Evolutionary conservation across 2,113 vertebrate species (phyloP), one percentile per base, ranked within the genome.

Genomic region (Arothron firmamentum): DNA sequence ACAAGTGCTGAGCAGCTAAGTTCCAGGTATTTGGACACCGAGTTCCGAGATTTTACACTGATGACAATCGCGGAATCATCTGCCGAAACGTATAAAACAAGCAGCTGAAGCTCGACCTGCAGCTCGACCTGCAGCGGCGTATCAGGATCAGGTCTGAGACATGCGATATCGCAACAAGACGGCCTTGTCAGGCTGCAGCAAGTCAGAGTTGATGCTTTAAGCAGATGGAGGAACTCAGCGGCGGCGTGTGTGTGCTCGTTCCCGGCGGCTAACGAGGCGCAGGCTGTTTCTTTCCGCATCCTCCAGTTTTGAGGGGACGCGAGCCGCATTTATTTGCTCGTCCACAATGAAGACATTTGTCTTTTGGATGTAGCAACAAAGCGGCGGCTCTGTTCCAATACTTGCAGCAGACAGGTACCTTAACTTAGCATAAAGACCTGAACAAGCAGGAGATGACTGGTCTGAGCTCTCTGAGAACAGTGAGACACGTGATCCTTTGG

Each of bases 141-240:
- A 81, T 72, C 65, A 20, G 16, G 74, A 57, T 77, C 52, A 34
- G 41, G 46, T 34, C 67, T 67, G 25, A 54, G 77, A 74, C 72
- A 86, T 47, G 59, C 20, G 56, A 85, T 78, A 70, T 59, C 0
- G 11, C 17, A 67, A 84, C 79, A 81, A 65, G 67, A 68, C 67
- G 66, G 55, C 62, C 59, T 81, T 85, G 72, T 78, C 67, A 62
- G 74, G 47, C 52, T 20, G 63, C 42, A 62, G 59, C 71, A 72
- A 81, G 52, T 74, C 61, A 60, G 73, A 66, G 70, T 52, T 67
- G 74, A 67, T 79, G 52, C 63, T 55, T 73, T 76, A 50, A 66
- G 65, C 19, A 43, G 65, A 65, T 55, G 73, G 65, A 76, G 57
- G 66, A 58, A 65, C 41, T 51, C 52, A 34, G 14, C 25, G 49